Evolutionary conservation across 2,797 vertebrate species (phyloP), one percentile per base, ranked within the genome.

Genomic region (Sternotherus odoratus): DNA sequence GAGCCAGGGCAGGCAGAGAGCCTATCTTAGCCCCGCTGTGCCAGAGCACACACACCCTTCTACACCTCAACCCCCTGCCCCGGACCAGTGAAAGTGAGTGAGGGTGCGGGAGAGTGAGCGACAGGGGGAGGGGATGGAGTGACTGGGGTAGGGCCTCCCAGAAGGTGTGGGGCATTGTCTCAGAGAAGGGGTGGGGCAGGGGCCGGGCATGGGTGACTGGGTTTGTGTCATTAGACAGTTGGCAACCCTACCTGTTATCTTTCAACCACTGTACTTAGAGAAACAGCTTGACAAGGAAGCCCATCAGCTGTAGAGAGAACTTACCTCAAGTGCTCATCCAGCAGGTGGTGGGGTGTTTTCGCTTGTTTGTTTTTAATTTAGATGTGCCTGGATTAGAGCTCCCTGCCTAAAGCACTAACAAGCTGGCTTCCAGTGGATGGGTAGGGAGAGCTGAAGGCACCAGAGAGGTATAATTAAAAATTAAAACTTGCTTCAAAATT

Each of bases 261-360:
- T 88, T 85, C 84, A 85, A 49, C 9, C 0, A 16, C 60, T 91
- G 16, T 60, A 46, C 6, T 91, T 80, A 24, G 33, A 63, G 39
- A 79, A 74, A 11, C 3, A 69, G 3, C 36, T 80, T 91, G 1
- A 54, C 84, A 16, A 5, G 69, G 74, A 69, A 57, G 79, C 51
- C 81, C 60, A 86, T 51, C 78, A 85, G 30, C 51, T 75, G 6
- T 3, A 30, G 3, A 87, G 87, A 91, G 33, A 51, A 92, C 17
- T 83, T 78, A 50, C 82, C 86, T 89, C 89, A 87, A 92, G 87
- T 60, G n/a, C 21, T 4, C 21, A 88, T 78, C 66, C 89, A 49
- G 11, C 10, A 94, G 36, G 90, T 43, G 0, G 1, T 0, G 2
- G 30, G 85, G 69, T 85, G 39, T 74, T 83, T n/a, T 36, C 90